These are phyloP conservation scores for Gerris lacustris DNA, from an alignment of 2,888 invertebrate species.

Conservation along the genomic window DNA sequence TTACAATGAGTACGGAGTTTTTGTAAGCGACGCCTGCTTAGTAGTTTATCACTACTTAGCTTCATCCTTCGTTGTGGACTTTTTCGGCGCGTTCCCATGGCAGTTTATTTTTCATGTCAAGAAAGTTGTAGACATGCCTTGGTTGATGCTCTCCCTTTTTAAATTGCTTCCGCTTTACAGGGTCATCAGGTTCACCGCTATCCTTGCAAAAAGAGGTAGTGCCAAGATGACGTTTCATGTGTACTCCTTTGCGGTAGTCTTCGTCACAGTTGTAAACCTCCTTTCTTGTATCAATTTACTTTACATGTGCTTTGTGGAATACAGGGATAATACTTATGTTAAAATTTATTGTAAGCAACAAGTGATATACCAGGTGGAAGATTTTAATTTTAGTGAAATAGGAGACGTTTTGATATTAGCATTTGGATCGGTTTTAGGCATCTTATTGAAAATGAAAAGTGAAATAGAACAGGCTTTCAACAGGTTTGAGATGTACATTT, in stretches of 20 bases:
- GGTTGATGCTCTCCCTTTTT: neutral
- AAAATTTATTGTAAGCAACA: neutral
- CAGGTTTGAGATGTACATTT: neutral
- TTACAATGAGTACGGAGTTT: constrained; percentile 5
- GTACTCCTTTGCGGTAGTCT: neutral
- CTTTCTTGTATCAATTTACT: too few relatives aligned
- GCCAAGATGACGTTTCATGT: neutral
- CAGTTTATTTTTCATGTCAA: neutral
- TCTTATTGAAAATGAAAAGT: neutral
- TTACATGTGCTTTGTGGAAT: neutral
- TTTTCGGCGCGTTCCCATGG: neutral
- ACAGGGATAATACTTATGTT: neutral
- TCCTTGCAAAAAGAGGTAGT: neutral
- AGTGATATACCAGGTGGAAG: neutral
- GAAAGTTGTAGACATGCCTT: neutral
- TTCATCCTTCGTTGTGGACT: neutral
- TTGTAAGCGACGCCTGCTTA: neutral
- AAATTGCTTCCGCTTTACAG: neutral
- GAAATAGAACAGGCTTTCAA: neutral
- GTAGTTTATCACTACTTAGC: neutral
- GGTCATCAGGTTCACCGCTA: neutral
- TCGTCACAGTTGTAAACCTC: neutral
- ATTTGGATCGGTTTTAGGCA: neutral
- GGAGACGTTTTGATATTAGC: neutral
- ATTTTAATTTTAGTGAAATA: neutral